phyloP scores from a whole-genome alignment of 2,888 invertebrate genomes.

The Diarsia dahlii region DNA sequence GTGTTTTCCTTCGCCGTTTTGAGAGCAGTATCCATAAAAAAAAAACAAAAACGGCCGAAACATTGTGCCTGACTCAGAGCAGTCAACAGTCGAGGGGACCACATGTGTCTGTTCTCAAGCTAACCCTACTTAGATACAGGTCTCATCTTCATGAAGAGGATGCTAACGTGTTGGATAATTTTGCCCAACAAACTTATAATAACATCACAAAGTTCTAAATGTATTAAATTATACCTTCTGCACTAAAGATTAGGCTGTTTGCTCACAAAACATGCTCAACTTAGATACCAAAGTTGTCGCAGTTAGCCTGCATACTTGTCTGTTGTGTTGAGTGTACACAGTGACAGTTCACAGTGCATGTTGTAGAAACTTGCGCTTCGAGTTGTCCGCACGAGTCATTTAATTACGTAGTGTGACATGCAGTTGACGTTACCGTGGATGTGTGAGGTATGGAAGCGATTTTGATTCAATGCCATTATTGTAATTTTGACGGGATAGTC shows the following conservation, averaged over 20 bases:
- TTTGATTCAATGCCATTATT: background rate
- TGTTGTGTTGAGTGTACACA: constrained; percentile 42
- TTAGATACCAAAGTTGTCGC: constrained; percentile 16
- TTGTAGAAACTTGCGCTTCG: constrained; percentile 68
- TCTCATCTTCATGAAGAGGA: too few relatives aligned
- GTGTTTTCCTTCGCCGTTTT: too few relatives aligned
- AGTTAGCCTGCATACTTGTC: constrained; percentile 30
- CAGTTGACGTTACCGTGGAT: constrained; percentile 52
- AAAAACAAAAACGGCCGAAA: background rate
- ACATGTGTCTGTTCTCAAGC: too few relatives aligned
- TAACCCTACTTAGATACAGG: too few relatives aligned
- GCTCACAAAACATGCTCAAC: constrained; percentile 4
- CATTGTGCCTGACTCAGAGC: background rate
- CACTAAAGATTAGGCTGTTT: constrained; percentile 1
- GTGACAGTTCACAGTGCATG: constrained; percentile 55
- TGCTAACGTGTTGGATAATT: background rate
- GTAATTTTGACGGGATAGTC: too few relatives aligned
- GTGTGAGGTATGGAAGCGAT: constrained; percentile 38
- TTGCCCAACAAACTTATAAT: too few relatives aligned
- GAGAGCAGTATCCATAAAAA: too few relatives aligned
- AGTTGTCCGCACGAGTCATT: constrained; percentile 76
- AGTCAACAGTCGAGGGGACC: background rate
- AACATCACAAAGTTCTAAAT: background rate
- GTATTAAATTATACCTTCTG: background rate
- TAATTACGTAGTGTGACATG: constrained; percentile 76